phyloP scores from a whole-genome alignment of 2,113 vertebrate species.

The Crocuta crocuta region DNA sequence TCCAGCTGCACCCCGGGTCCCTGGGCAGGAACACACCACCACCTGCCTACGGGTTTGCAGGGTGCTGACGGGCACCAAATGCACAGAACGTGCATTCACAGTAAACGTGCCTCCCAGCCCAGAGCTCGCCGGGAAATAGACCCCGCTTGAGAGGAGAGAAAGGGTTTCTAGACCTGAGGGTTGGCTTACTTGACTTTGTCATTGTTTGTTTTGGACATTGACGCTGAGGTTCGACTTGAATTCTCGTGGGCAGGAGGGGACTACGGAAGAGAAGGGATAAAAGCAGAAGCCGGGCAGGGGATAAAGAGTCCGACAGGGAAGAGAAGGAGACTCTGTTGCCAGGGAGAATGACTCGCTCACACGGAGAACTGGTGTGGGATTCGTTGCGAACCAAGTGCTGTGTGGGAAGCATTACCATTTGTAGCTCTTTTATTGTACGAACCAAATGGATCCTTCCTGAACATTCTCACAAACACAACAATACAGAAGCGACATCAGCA shows the following conservation, averaged over 20 bases:
- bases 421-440: conserved; percentile 63
- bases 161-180: background rate
- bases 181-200: background rate
- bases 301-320: background rate
- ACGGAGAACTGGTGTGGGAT: conserved; percentile 53
- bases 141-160: background rate
- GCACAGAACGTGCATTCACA: background rate
- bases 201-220: background rate
- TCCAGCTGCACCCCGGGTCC: accelerated
- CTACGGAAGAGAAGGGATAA: conserved; percentile 4
- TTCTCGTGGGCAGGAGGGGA: background rate
- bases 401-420: conserved; percentile 73
- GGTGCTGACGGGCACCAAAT: background rate
- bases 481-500: conserved; percentile 44
- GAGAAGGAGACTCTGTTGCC: background rate
- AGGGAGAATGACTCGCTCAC: conserved; percentile 22
- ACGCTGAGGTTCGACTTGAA: background rate
- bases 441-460: conserved; percentile 65
- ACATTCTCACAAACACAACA: conserved; percentile 63
- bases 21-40: background rate
- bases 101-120: background rate
- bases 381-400: conserved; percentile 76
- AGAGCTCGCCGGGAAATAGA: background rate
- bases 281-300: background rate
- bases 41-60: background rate